Evolutionary conservation across 2,113 vertebrate genomes (phyloP).

Genomic region (Fregata magnificens): DNA sequence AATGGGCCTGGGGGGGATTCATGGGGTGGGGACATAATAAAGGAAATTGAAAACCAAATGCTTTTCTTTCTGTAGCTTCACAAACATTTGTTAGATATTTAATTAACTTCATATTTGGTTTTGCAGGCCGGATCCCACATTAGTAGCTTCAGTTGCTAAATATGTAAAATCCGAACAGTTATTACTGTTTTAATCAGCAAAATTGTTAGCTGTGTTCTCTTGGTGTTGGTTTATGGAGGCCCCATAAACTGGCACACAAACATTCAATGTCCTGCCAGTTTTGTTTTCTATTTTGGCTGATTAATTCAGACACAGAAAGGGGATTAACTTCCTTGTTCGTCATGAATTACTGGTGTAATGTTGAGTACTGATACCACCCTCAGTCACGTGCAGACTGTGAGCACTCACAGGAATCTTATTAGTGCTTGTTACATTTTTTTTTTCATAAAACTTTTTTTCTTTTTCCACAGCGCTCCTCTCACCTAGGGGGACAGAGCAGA

Average conservation of each 20-base stretch:
- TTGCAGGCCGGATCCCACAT: slow-evolving; percentile 15
- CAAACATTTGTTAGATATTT: slow-evolving; percentile 51
- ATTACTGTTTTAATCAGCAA: slow-evolving; percentile 45
- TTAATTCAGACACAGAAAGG: not conserved
- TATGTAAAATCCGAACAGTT: not conserved
- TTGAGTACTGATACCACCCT: not conserved
- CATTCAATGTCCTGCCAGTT: not conserved
- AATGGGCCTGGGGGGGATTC: slow-evolving; percentile 43
- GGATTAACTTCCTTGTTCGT: not conserved
- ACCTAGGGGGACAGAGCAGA: not conserved
- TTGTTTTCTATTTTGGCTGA: slow-evolving; percentile 22
- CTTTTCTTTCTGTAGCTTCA: slow-evolving; percentile 46
- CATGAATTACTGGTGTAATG: not conserved
- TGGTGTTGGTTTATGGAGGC: slow-evolving; percentile 10
- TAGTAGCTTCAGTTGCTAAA: slow-evolving; percentile 42
- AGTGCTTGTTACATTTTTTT: not conserved
- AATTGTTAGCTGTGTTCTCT: slow-evolving; percentile 12
- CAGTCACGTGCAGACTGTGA: not conserved
- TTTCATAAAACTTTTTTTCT: not conserved
- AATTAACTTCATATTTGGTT: slow-evolving; percentile 48
- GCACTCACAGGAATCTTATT: not conserved
- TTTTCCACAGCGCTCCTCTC: not conserved
- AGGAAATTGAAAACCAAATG: slow-evolving; percentile 55
- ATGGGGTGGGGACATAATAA: slow-evolving; percentile 31
- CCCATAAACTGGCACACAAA: not conserved